Percentiles rank a stretch among this genome's conserved stretches.
Evolutionary conservation across 2,888 invertebrate species (phyloP).

Genomic region (Nemurella pictetii): DNA sequence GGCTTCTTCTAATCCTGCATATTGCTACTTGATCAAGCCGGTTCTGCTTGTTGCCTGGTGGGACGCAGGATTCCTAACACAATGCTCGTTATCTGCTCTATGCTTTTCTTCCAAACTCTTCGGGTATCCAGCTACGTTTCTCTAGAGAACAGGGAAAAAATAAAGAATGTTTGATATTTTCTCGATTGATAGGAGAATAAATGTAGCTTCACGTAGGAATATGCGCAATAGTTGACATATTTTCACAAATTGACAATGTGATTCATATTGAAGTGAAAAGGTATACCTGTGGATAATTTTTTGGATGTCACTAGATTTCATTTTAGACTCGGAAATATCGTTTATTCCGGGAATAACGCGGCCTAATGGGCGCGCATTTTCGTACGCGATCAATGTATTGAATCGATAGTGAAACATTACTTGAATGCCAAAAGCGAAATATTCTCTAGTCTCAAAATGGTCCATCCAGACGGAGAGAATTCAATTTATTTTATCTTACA

Average conservation of each 20-base stretch:
- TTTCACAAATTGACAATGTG: not conserved
- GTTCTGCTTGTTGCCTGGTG: not conserved
- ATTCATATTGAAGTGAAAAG: not conserved
- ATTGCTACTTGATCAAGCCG: conserved; percentile 3
- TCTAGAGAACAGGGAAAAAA: not conserved
- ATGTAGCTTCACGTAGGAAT: too few species aligned
- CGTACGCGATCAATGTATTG: not conserved
- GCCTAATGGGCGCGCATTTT: not conserved
- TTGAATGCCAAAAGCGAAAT: not conserved
- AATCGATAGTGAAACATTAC: not conserved
- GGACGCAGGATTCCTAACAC: not conserved
- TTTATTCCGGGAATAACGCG: not conserved
- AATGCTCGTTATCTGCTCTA: not conserved
- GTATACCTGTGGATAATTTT: not conserved
- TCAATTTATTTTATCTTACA: not conserved
- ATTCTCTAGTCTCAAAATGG: not conserved
- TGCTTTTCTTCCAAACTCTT: not conserved
- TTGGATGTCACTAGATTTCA: not conserved
- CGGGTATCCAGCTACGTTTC: too few species aligned
- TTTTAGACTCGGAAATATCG: not conserved
- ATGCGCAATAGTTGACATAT: not conserved
- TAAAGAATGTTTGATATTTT: not conserved
- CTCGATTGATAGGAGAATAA: not conserved
- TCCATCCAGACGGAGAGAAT: not conserved
- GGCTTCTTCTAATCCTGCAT: not conserved